These are phyloP conservation scores for Choloepus didactylus DNA, from an alignment of 2,797 vertebrate species.

Conservation along the genomic window DNA sequence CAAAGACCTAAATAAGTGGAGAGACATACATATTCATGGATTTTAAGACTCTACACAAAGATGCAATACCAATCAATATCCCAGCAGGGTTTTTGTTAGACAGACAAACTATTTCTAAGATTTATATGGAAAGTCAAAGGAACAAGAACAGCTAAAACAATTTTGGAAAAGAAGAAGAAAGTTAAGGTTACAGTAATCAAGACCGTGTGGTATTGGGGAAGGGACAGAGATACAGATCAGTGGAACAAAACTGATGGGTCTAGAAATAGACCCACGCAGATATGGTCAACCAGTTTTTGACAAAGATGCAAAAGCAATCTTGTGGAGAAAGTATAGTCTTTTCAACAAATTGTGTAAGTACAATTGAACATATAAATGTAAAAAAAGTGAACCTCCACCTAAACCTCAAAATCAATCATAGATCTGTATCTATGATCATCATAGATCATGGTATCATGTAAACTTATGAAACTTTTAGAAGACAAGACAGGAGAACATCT, in stretches of 20 bases:
- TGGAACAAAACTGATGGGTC: neutral
- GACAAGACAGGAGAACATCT: too few species aligned
- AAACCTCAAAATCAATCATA: neutral
- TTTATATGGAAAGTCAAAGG: too few species aligned
- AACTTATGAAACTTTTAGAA: too few species aligned
- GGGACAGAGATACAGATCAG: neutral
- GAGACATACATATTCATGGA: neutral
- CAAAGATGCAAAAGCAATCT: neutral
- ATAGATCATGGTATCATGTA: too few species aligned
- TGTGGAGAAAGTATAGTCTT: neutral
- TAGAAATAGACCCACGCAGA: neutral
- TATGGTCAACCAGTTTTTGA: neutral
- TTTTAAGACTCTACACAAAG: too few species aligned
- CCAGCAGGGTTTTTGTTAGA: too few species aligned
- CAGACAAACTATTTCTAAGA: too few species aligned
- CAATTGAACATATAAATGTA: neutral
- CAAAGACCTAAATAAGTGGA: neutral
- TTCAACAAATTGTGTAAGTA: neutral
- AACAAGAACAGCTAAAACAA: neutral
- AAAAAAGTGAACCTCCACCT: neutral
- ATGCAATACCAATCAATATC: too few species aligned
- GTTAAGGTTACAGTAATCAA: neutral
- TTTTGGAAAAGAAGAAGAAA: neutral
- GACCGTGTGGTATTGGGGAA: neutral
- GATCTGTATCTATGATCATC: too few species aligned